phyloP scores from a whole-genome alignment of 2,113 vertebrate genomes.

The Chaetorhynchus papuensis region DNA sequence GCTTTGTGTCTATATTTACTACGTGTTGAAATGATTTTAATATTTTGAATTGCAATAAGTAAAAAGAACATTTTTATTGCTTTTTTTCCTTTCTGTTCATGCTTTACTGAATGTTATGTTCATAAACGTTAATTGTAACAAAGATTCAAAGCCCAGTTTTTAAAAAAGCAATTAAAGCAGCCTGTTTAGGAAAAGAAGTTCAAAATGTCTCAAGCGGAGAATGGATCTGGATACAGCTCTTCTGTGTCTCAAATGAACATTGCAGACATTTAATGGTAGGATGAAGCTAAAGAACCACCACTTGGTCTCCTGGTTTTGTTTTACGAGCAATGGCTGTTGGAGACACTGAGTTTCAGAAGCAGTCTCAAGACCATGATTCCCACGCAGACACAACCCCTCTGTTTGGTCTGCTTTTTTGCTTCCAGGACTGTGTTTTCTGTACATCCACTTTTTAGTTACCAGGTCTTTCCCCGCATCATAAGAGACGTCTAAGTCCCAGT shows the following conservation, averaged over 20 bases:
- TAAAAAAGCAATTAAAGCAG: background rate
- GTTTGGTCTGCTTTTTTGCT: background rate
- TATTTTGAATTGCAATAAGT: background rate
- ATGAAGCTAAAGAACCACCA: background rate
- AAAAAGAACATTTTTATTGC: background rate
- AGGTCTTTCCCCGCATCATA: background rate
- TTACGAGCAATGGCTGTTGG: background rate
- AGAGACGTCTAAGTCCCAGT: background rate
- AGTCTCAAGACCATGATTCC: background rate
- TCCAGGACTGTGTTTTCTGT: background rate
- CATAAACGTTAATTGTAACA: background rate
- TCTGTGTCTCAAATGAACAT: background rate
- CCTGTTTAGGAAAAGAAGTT: background rate
- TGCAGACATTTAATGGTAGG: background rate
- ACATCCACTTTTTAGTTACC: background rate
- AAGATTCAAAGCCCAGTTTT: background rate
- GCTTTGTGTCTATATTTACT: background rate
- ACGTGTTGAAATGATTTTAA: background rate
- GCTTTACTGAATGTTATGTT: background rate
- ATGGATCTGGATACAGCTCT: background rate
- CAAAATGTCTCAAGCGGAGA: background rate
- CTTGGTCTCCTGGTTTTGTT: background rate
- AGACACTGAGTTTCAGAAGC: background rate
- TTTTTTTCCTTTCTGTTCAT: background rate
- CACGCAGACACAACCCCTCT: rapidly evolving